phyloP scores from a whole-genome alignment of 2,888 invertebrate species.

The Diarsia mendica region DNA sequence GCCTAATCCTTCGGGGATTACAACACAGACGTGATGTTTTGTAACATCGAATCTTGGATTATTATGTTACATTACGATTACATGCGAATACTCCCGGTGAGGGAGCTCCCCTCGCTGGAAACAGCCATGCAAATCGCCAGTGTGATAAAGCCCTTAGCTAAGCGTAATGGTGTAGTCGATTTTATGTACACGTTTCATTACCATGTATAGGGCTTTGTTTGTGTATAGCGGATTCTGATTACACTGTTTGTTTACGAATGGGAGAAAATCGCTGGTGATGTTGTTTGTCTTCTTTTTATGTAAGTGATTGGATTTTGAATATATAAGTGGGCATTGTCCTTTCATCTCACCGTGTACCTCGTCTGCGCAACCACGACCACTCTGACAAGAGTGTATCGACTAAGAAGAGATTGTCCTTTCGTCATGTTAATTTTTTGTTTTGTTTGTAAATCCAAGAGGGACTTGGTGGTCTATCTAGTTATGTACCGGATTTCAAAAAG shows the following conservation, averaged over 20 bases:
- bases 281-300: constrained; percentile 14
- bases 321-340: background rate
- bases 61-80: background rate
- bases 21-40: too few relatives aligned
- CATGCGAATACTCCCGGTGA: background rate
- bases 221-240: constrained; percentile 19
- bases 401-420: too few relatives aligned
- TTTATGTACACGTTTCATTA: constrained; percentile 48
- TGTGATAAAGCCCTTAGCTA: background rate
- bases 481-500: background rate
- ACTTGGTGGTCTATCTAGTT: background rate
- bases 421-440: background rate
- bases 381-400: too few relatives aligned
- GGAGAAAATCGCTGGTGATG: constrained; percentile 7
- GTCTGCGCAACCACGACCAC: too few relatives aligned
- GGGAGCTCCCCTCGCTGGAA: background rate
- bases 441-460: background rate
- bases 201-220: constrained; percentile 54
- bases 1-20: too few relatives aligned
- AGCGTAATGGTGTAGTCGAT: constrained; percentile 20
- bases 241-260: constrained; percentile 15
- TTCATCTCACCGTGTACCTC: too few relatives aligned
- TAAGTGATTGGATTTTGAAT: constrained; percentile 16
- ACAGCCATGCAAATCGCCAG: background rate
- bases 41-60: background rate